Conservation (phyloP, 1,140 invertebrate genomes). For the Drosophila tristis region DNA sequence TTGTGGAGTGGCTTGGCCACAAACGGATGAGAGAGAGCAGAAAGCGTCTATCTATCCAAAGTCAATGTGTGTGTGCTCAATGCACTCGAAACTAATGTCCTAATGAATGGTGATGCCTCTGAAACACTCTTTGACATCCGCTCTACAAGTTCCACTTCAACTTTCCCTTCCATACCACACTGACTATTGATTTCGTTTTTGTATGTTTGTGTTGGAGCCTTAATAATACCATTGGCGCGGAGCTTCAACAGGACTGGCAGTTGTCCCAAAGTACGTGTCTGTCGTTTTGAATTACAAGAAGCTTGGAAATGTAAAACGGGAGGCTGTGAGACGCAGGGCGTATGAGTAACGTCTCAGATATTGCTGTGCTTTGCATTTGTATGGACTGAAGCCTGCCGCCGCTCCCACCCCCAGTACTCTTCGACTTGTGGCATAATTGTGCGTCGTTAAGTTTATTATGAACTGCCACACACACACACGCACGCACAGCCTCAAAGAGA, state of each 20-base stretch:
- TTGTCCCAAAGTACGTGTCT: slow-evolving; percentile 65
- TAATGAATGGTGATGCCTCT: slow-evolving; percentile 52
- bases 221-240: slow-evolving; percentile 70
- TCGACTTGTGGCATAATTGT: slow-evolving; percentile 78
- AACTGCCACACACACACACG: slow-evolving; percentile 52
- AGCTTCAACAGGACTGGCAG: slow-evolving; percentile 72
- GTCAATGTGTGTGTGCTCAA: slow-evolving; percentile 19
- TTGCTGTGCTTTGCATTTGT: slow-evolving; percentile 73
- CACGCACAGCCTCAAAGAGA: slow-evolving; percentile 4
- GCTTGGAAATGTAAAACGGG: slow-evolving; percentile 55
- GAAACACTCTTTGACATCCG: slow-evolving; percentile 34
- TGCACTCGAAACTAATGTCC: slow-evolving; percentile 56
- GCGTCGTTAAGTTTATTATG: slow-evolving; percentile 81
- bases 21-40: neutral
- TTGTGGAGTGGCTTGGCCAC: neutral
- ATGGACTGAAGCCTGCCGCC: slow-evolving; percentile 13
- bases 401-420: slow-evolving; percentile 41
- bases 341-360: slow-evolving; percentile 75
- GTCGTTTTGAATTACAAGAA: slow-evolving; percentile 70
- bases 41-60: neutral
- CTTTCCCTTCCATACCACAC: slow-evolving; percentile 32
- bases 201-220: slow-evolving; percentile 19
- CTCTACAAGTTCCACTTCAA: slow-evolving; percentile 4
- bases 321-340: slow-evolving; percentile 33
- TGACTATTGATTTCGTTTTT: slow-evolving; percentile 64